Evolutionary conservation across 2,113 vertebrate genomes (phyloP).

Genomic region (Ptilorrhoa leucosticta): DNA sequence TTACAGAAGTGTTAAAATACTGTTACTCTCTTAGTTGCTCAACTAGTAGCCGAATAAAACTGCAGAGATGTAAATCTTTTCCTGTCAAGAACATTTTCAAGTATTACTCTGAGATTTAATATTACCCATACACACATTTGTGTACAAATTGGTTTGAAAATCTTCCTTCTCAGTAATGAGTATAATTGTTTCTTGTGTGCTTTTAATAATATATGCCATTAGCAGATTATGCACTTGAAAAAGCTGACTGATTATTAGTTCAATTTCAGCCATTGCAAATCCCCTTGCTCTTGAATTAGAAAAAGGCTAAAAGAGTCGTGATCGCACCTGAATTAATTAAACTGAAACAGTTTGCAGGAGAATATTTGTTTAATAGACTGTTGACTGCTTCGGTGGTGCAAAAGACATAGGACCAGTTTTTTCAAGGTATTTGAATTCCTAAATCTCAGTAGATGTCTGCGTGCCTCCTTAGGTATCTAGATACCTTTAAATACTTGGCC

Average conservation of each 20-base stretch:
- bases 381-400: background rate
- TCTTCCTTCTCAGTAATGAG: background rate
- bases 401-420: background rate
- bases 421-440: background rate
- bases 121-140: background rate
- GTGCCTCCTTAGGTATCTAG: background rate
- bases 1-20: background rate
- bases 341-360: background rate
- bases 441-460: background rate
- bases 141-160: background rate
- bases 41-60: background rate
- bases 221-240: background rate
- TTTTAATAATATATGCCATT: background rate
- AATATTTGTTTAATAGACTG: constrained; percentile 12
- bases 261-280: background rate
- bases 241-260: constrained; percentile 18
- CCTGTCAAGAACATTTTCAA: background rate
- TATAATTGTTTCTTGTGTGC: background rate
- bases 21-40: background rate
- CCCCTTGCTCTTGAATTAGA: constrained; percentile 18
- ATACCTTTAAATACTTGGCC: constrained; percentile 13
- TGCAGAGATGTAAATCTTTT: background rate
- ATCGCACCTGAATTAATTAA: constrained; percentile 63
- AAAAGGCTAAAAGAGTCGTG: constrained; percentile 26
- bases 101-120: background rate